A percentile compares a stretch with the other conserved stretches of the same genome.
phyloP scores from a whole-genome alignment of 2,888 invertebrate genomes.

The Orthosia incerta region DNA sequence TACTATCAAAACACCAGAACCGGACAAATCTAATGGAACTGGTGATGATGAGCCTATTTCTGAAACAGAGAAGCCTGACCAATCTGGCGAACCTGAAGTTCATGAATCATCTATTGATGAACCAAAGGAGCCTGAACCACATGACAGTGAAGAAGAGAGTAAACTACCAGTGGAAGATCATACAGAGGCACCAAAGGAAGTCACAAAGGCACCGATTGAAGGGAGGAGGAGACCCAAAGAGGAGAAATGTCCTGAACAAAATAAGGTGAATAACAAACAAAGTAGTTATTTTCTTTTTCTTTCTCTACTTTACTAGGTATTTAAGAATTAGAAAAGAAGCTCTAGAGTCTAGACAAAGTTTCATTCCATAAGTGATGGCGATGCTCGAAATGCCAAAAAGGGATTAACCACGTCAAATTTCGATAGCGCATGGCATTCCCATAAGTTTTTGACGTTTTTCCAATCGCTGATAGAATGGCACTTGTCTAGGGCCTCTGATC shows the following conservation, averaged over 20 bases:
- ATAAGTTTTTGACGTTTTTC: too few relatives aligned
- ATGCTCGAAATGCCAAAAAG: too few relatives aligned
- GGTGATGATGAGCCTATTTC: neutral
- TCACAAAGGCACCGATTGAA: neutral
- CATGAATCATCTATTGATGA: neutral
- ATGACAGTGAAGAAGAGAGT: neutral
- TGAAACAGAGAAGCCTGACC: neutral
- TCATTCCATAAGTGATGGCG: too few relatives aligned
- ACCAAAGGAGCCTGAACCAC: neutral
- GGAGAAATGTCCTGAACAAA: constrained; percentile 14
- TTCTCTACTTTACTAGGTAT: neutral
- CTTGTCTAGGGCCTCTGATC: too few relatives aligned
- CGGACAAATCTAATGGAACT: neutral
- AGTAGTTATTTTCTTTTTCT: too few relatives aligned
- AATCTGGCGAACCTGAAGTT: neutral
- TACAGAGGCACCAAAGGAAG: neutral
- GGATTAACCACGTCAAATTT: too few relatives aligned
- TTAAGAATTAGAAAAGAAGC: too few relatives aligned
- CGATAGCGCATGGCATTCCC: too few relatives aligned
- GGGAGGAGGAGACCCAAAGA: constrained; percentile 6
- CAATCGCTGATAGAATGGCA: too few relatives aligned
- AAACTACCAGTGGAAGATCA: neutral
- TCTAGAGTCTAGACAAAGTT: too few relatives aligned
- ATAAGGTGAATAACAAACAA: constrained; percentile 24
- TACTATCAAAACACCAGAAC: neutral